Evolutionary conservation across 2,888 invertebrate species (phyloP).

Genomic region (Copidosoma aretas): DNA sequence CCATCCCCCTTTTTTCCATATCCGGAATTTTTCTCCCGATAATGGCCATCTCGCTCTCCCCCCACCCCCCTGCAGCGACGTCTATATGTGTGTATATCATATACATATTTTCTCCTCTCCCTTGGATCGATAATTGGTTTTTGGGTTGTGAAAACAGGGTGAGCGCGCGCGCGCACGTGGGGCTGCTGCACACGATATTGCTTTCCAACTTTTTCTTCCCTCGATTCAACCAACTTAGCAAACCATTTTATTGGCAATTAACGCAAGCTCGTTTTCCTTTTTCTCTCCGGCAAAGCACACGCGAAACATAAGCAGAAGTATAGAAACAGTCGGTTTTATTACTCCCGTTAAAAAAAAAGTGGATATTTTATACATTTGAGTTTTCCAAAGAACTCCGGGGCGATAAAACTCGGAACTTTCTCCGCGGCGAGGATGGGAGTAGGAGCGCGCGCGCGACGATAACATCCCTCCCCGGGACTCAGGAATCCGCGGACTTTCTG

Average conservation of each 20-base stretch:
- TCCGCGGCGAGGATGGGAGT: background rate
- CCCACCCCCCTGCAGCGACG: background rate
- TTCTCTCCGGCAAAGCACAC: too few species aligned
- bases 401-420: conserved; percentile 15
- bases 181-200: too few species aligned
- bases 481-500: background rate
- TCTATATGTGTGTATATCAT: too few species aligned
- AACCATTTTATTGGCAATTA: too few species aligned
- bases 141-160: background rate
- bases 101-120: background rate
- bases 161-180: background rate
- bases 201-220: background rate
- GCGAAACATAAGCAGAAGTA: background rate
- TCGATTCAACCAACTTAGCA: too few species aligned
- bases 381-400: background rate
- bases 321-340: background rate
- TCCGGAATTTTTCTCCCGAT: conserved; percentile 12
- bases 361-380: background rate
- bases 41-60: conserved; percentile 11
- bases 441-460: background rate
- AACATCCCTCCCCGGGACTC: conserved; percentile 10
- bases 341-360: background rate
- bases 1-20: background rate
- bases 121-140: conserved; percentile 12
- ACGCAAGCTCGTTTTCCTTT: background rate